Percentiles rank a stretch among this genome's conserved stretches.
phyloP scores from a whole-genome alignment of 53 echinoderm and acorn worm species.

The Luidia sarsii region DNA sequence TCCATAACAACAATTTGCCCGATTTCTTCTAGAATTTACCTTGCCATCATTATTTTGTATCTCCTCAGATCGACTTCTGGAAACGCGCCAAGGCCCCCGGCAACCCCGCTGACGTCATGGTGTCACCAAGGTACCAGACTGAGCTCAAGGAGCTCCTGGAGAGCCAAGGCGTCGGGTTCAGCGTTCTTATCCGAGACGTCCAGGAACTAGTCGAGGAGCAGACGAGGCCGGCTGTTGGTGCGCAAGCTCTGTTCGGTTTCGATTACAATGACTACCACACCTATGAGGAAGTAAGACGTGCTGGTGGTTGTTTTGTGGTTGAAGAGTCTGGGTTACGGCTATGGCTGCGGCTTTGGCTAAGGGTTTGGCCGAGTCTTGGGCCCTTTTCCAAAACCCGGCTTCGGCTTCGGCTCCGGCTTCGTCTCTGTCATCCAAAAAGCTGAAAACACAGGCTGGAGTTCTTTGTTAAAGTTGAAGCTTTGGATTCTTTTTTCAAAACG shows the following conservation, averaged over 20 bases:
- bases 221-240: neutral
- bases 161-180: conserved; percentile 1
- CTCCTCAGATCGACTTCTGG: conserved; percentile 80
- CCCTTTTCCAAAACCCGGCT: no score
- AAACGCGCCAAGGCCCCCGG: conserved; percentile 35
- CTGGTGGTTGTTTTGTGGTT: conserved; percentile 60
- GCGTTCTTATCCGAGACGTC: conserved; percentile 26
- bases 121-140: conserved; percentile 56
- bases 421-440: no score
- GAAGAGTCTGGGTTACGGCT: conserved; percentile 30
- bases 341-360: no score
- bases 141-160: conserved; percentile 47
- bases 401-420: no score
- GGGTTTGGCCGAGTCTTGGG: no score
- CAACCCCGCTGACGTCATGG: conserved; percentile 74
- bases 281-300: conserved; percentile 63
- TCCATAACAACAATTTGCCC: neutral
- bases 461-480: no score
- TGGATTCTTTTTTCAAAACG: no score
- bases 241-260: neutral
- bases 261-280: conserved; percentile 78
- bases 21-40: neutral
- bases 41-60: neutral
- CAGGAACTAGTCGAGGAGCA: conserved; percentile 28
- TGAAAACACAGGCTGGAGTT: no score